Evolutionary conservation across 1,140 invertebrate genomes (phyloP), one percentile per base, ranked within the genome.

Genomic region (Tetragnatha versicolor): DNA sequence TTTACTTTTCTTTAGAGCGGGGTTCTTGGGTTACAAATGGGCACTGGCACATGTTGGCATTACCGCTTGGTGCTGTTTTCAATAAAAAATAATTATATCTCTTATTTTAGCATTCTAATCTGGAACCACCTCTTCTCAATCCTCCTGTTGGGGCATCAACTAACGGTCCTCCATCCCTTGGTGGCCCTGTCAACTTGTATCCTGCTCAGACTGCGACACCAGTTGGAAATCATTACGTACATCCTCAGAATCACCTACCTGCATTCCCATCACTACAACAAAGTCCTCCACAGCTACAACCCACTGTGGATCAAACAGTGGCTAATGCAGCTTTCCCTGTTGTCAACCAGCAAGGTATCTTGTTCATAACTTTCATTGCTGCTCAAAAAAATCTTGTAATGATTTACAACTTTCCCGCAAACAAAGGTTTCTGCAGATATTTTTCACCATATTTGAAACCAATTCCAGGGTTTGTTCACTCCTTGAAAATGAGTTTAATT

Each of bases 141-240:
- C 76, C 76, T 33, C 61, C n/a, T n/a, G 63, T 79, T 68, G 76
- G 76, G 29, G 76, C 76, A 58, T 69, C 76, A 10, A 58, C 76
- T 3, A 63, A 79, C 35, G 76, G 76, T 22, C 76, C 76, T 39
- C 76, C 76, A 31, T 45, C 76, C 4, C 35, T 79, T 29, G 76
- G 76, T n/a, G 76, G 76, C 37, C 76, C 76, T 45, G 76, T 79
- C 14, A 63, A 63, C 39, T 17, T 51, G 45, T 68, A 69, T 49
- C 65, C 49, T 2, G 63, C 76, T 35, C 61, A 60, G 17, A 14
- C 73, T 65, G 49, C 45, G 2, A 31, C 69, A 42, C 76, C 76
- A 45, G 53, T 79, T 22, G 39, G 37, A 10, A 77, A 77, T 51
- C 65, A 79, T 37, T 79, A 66, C 61, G 65, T 68, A 22, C 76